Conservation (phyloP, 2,797 vertebrate species). For the Pogoniulus pusillus region DNA sequence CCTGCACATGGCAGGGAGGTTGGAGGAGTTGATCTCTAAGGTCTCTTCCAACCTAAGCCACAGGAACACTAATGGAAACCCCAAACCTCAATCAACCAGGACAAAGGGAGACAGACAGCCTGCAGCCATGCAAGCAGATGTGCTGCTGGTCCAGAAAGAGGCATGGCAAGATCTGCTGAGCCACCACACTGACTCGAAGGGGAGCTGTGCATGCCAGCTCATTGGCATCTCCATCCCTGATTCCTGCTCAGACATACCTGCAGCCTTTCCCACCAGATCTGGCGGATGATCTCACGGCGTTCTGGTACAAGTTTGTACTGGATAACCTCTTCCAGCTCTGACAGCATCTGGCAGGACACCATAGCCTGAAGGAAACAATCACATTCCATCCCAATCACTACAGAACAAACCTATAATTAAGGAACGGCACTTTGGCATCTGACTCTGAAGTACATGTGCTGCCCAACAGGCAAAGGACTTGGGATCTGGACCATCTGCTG, state of each 20-base stretch:
- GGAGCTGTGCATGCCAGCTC: not conserved
- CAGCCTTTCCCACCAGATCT: constrained; percentile 98
- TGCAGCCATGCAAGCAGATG: rapidly evolving
- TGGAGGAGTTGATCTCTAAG: too few relatives aligned
- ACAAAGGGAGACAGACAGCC: not conserved
- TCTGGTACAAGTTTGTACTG: constrained; percentile 99
- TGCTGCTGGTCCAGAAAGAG: not conserved
- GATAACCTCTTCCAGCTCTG: constrained; percentile 98
- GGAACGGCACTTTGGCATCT: not conserved
- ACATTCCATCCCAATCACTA: constrained; percentile 72
- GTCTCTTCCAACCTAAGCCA: too few relatives aligned
- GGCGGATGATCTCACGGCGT: constrained; percentile 95
- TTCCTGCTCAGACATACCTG: constrained; percentile 79
- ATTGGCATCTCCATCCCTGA: not conserved
- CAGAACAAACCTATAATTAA: not conserved
- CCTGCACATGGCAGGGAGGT: too few relatives aligned
- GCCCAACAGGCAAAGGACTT: not conserved
- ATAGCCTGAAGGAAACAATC: constrained; percentile 86
- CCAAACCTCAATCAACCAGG: not conserved
- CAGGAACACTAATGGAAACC: not conserved
- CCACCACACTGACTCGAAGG: not conserved
- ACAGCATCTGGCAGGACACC: constrained; percentile 99
- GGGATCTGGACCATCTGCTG: not conserved
- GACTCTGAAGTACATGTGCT: not conserved
- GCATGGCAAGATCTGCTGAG: not conserved